Percentiles rank a stretch among this genome's conserved stretches.
Conservation (phyloP, 2,113 vertebrate species). For the Tachysurus fulvidraco region DNA sequence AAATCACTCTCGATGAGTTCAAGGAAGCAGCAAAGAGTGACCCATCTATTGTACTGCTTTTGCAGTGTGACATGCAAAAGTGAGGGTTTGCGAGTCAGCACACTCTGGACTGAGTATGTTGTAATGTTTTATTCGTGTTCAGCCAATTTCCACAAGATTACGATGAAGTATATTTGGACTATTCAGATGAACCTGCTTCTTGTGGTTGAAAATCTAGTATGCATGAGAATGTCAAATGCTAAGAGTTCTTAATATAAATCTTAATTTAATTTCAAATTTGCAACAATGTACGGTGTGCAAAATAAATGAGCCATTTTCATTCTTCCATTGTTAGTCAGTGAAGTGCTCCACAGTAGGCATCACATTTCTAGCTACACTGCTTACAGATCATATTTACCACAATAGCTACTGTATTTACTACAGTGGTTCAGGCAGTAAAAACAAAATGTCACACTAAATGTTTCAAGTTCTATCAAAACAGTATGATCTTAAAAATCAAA, state of each 20-base stretch:
- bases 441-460: constrained; percentile 77
- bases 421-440: constrained; percentile 67
- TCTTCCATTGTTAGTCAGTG: constrained; percentile 86
- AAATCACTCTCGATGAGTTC: constrained; percentile 98
- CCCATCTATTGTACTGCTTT: constrained; percentile 97
- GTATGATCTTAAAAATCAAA: constrained; percentile 61
- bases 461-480: constrained; percentile 84
- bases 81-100: constrained; percentile 77
- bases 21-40: constrained; percentile 99
- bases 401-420: constrained; percentile 86
- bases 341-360: constrained; percentile 80
- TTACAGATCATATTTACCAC: constrained; percentile 89
- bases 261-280: constrained; percentile 72
- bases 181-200: constrained; percentile 99
- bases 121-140: constrained; percentile 93
- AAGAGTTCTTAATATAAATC: constrained; percentile 78
- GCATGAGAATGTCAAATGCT: constrained; percentile 99
- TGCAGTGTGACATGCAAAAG: constrained; percentile 99
- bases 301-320: constrained; percentile 78
- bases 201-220: constrained; percentile 98
- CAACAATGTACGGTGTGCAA: constrained; percentile 88
- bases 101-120: constrained; percentile 87
- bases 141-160: constrained; percentile 81
- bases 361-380: constrained; percentile 74
- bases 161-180: constrained; percentile 88